Percentiles rank a stretch among this genome's conserved stretches.
Conservation (phyloP, 2,888 invertebrate species). For the Lithophane ornitopus region DNA sequence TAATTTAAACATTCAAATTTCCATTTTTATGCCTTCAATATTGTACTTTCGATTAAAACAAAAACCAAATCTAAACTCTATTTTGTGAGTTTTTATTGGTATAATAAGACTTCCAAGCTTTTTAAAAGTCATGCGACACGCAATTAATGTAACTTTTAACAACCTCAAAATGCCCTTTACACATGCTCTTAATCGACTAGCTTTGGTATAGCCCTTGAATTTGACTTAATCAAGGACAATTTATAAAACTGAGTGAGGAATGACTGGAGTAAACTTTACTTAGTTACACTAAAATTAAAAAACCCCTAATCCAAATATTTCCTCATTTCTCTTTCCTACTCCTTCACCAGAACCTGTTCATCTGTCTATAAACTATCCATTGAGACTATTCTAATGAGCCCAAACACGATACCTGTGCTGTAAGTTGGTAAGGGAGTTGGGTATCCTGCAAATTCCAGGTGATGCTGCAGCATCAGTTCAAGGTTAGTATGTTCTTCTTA, state of each 20-base stretch:
- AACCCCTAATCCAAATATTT: too few species aligned
- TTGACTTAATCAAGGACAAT: conserved; percentile 26
- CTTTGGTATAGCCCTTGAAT: conserved; percentile 2
- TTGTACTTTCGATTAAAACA: conserved; percentile 12
- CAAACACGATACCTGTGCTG: too few species aligned
- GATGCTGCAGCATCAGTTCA: too few species aligned
- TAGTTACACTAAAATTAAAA: neutral
- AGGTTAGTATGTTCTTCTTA: too few species aligned
- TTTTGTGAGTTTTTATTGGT: conserved; percentile 28
- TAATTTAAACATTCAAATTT: neutral
- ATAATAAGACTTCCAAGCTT: conserved; percentile 30
- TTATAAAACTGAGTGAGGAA: neutral
- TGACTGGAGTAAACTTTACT: neutral
- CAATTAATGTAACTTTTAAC: conserved; percentile 31
- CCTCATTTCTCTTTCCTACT: too few species aligned
- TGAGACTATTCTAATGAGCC: too few species aligned
- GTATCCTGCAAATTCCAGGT: too few species aligned
- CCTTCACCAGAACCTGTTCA: too few species aligned
- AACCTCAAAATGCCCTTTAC: conserved; percentile 32
- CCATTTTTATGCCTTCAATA: conserved; percentile 3
- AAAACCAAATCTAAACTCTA: conserved; percentile 15
- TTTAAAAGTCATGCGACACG: conserved; percentile 42
- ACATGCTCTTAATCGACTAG: conserved; percentile 12
- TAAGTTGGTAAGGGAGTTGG: too few species aligned
- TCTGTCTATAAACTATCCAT: too few species aligned